Evolutionary conservation across 2,113 vertebrate genomes (phyloP).

Genomic region (Chiloscyllium plagiosum): DNA sequence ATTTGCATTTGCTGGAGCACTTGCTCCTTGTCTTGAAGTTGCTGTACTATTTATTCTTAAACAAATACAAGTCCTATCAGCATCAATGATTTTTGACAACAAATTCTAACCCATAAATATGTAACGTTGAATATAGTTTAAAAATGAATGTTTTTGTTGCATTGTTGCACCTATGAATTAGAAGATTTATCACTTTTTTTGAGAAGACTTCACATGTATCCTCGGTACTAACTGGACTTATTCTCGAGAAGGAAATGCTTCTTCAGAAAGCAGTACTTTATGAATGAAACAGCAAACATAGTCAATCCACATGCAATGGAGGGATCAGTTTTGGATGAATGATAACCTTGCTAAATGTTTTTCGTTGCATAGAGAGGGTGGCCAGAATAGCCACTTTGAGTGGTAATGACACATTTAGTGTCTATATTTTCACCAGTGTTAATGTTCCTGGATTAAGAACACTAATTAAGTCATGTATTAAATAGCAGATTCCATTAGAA

Average conservation of each 20-base stretch:
- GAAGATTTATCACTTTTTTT: neutral
- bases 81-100: neutral
- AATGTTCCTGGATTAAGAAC: neutral
- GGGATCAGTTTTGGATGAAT: neutral
- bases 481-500: neutral
- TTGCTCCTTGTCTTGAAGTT: neutral
- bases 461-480: constrained; percentile 8
- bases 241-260: neutral
- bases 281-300: neutral
- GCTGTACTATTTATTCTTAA: neutral
- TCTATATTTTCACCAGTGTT: neutral
- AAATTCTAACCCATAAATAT: neutral
- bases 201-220: neutral
- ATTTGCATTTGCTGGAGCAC: neutral
- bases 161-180: neutral
- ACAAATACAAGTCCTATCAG: neutral
- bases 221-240: neutral
- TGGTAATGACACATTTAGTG: neutral
- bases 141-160: neutral
- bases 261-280: neutral
- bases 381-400: neutral
- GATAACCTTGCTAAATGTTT: neutral
- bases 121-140: neutral
- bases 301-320: neutral
- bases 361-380: no score